Evolutionary conservation across 2,888 invertebrate species (phyloP).

Genomic region (Idaea dimidiata): DNA sequence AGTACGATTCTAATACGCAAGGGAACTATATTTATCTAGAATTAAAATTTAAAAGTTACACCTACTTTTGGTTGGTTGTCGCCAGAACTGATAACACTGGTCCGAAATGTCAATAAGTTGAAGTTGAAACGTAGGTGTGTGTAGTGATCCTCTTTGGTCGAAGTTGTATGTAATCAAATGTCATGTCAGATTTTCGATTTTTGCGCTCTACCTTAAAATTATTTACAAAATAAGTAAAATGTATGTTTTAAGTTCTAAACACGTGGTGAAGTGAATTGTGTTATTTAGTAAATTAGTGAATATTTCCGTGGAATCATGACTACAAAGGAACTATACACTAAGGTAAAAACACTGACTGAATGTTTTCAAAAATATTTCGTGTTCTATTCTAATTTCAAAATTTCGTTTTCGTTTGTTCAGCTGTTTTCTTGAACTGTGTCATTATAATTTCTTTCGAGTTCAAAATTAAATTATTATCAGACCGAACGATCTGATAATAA

Average conservation of each 20-base stretch:
- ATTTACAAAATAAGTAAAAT: constrained; percentile 51
- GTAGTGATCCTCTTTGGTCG: too few species aligned
- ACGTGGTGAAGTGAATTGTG: constrained; percentile 59
- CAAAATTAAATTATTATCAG: too few species aligned
- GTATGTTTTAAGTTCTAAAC: constrained; percentile 55
- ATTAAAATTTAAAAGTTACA: too few species aligned
- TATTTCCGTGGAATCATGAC: constrained; percentile 52
- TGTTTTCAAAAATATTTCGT: not conserved
- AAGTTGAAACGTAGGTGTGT: too few species aligned
- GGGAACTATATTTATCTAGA: too few species aligned
- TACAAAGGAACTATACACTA: constrained; percentile 76
- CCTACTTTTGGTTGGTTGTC: too few species aligned
- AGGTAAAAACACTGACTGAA: constrained; percentile 52
- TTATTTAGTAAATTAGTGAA: constrained; percentile 28
- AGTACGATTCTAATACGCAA: not conserved
- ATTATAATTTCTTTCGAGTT: not conserved
- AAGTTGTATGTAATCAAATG: constrained; percentile 28
- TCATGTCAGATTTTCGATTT: constrained; percentile 50
- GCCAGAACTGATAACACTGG: constrained; percentile 51
- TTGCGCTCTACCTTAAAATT: constrained; percentile 58
- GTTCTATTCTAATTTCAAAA: not conserved
- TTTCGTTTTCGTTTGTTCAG: not conserved
- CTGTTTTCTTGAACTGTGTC: not conserved
- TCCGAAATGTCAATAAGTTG: constrained; percentile 57
- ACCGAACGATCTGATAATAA: not conserved